Evolutionary conservation across 2,113 vertebrate species (phyloP).

Genomic region (Dicrurus megarhynchus): DNA sequence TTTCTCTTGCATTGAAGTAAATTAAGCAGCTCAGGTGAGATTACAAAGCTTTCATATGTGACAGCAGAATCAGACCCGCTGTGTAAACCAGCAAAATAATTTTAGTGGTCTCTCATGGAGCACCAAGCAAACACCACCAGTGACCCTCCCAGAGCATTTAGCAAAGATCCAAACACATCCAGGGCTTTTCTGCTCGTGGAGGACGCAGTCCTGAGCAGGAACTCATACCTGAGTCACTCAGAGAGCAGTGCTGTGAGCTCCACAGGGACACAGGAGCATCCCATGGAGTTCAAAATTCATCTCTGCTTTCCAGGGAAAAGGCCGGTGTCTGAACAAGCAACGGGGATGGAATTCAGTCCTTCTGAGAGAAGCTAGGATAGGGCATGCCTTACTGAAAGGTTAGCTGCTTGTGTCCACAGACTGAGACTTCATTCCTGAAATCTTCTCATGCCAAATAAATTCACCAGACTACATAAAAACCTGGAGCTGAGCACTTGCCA

Average conservation of each 20-base stretch:
- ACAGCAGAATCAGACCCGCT: background rate
- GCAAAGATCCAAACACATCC: background rate
- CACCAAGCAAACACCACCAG: background rate
- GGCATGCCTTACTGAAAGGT: background rate
- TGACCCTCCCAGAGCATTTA: background rate
- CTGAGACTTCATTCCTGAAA: background rate
- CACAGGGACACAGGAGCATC: background rate
- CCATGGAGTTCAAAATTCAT: background rate
- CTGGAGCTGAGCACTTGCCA: background rate
- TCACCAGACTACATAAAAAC: background rate
- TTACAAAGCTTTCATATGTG: background rate
- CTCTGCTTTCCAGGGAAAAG: background rate
- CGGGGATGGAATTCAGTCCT: background rate
- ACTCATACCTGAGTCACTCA: no score
- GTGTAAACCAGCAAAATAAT: background rate
- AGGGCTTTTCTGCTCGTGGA: background rate
- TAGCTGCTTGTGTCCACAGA: background rate
- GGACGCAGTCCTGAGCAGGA: background rate
- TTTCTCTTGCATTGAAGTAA: background rate
- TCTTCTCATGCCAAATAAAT: background rate
- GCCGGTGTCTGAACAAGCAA: background rate
- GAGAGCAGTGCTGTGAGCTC: background rate
- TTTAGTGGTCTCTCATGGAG: background rate
- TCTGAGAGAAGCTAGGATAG: background rate
- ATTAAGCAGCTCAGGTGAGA: background rate